Evolutionary conservation across 1,140 invertebrate genomes (phyloP), one percentile per base, ranked within the genome.

Genomic region (Cherax destructor): DNA sequence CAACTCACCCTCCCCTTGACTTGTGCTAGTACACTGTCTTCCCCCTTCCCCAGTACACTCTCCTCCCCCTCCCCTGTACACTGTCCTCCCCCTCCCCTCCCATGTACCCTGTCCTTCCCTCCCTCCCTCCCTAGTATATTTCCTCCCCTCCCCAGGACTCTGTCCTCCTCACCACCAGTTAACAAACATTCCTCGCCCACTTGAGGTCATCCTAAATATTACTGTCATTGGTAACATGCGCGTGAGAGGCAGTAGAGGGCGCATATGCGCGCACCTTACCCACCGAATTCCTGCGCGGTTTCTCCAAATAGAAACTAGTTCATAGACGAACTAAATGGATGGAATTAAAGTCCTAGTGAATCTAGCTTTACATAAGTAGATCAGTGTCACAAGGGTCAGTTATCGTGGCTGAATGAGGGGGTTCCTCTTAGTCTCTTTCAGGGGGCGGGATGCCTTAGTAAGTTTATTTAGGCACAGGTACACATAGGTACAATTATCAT

Each of bases 261-360:
- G 6, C 13, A 56, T 56, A 56, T 56, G 7, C 18, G 6, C 69
- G 30, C 69, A 74, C 30, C 30, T 74, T 74, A 10, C 5, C 24
- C 69, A 9, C n/a, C 11, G 69, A 30, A 74, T 74, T 74, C n/a
- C 69, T 74, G n/a, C 21, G 69, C 21, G 24, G 69, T 74, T 74
- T 74, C 69, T 74, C 21, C 9, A 74, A 10, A n/a, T 24, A 21
- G 69, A 30, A 4, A 74, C 24, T 74, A 30, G 69, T 30, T n/a
- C 69, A 74, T 30, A 74, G 24, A 74, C 9, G 69, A 74, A n/a
- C 69, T 30, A 74, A 74, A 74, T 16, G 24, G 24, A 52, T 76
- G n/a, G 50, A 86, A 76, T 86, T 77, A 86, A 86, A 72, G 72
- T 86, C 84, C 76, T 52, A 13, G n/a, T 86, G 49, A 86, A 86